Evolutionary conservation across 2,113 vertebrate genomes (phyloP).

Genomic region (Urocolius indicus): DNA sequence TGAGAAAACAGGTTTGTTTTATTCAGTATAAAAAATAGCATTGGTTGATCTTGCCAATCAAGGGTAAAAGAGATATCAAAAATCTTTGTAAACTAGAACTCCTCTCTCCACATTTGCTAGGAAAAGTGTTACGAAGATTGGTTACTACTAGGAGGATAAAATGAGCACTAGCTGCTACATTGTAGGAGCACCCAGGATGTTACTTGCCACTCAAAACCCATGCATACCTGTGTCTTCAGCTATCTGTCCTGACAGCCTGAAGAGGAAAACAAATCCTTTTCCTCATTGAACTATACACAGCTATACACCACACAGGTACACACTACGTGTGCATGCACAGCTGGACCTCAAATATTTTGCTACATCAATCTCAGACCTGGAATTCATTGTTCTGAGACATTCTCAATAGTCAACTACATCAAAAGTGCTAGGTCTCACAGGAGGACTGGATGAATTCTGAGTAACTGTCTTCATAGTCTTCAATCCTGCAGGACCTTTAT

Average conservation of each 20-base stretch:
- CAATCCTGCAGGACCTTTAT: not conserved
- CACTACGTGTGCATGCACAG: not conserved
- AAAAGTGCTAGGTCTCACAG: not conserved
- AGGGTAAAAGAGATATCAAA: not conserved
- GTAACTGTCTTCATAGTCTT: not conserved
- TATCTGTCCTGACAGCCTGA: not conserved
- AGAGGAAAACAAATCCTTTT: not conserved
- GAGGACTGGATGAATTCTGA: not conserved
- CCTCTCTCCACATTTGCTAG: not conserved
- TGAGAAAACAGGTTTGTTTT: not conserved
- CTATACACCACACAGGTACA: not conserved
- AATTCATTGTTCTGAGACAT: not conserved
- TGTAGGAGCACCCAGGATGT: not conserved
- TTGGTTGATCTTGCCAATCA: not conserved
- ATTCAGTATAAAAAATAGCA: not conserved
- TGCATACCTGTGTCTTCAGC: not conserved
- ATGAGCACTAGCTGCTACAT: not conserved
- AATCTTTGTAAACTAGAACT: not conserved
- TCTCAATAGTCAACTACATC: not conserved
- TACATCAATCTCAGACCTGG: not conserved
- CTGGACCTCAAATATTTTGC: not conserved
- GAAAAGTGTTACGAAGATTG: not conserved
- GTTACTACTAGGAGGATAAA: not conserved
- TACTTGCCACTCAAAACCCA: not conserved
- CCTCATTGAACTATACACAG: not conserved